Base-by-base conservation (phyloP, 2,797 vertebrate species). In the Catharus ustulatus region DNA sequence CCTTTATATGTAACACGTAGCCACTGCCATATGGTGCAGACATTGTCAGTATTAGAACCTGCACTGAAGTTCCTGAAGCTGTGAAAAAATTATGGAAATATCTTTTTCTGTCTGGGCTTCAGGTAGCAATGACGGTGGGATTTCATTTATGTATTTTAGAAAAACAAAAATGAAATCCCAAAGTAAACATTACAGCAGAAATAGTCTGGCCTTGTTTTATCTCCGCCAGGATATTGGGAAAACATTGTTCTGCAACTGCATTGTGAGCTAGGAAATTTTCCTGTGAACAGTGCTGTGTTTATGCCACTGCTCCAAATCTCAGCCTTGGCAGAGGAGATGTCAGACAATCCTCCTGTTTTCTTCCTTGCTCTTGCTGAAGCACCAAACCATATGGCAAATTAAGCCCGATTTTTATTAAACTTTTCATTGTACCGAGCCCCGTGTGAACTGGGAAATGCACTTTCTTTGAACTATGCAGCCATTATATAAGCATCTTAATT, bases 371-470 rank as follows among this genome's bases (percentile, higher is more conserved):
- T 90, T 84, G 59, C 78, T 88, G 72, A 94, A 91, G 76, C 73
- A 90, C 84, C 90, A 95, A 97, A 96, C 86, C 96, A 96, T 97
- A 97, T 97, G 93, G 97, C 92, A 97, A 97, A 97, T 97, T 95
- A 97, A 97, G 91, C 84, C 74, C 78, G 94, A 91, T 97, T 96
- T 97, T 95, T 95, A 97, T 97, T 96, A 94, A 96, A 93, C 93
- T 96, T 96, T 90, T 95, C 97, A 75, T 95, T 95, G 95, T 96
- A 63, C 91, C 76, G 89, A 94, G 77, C 86, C 95, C 96, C 62
- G 73, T 93, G 93, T 64, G 95, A 97, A 95, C 97, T 97, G 96
- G 94, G 96, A 95, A 96, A 94, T 95, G 74, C 93, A 94, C 90
- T 97, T 97, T 96, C 87, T 92, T 96, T 97, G 97, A 98, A 96